Evolutionary conservation across 2,797 vertebrate species (phyloP).

Genomic region (Balearica regulorum): DNA sequence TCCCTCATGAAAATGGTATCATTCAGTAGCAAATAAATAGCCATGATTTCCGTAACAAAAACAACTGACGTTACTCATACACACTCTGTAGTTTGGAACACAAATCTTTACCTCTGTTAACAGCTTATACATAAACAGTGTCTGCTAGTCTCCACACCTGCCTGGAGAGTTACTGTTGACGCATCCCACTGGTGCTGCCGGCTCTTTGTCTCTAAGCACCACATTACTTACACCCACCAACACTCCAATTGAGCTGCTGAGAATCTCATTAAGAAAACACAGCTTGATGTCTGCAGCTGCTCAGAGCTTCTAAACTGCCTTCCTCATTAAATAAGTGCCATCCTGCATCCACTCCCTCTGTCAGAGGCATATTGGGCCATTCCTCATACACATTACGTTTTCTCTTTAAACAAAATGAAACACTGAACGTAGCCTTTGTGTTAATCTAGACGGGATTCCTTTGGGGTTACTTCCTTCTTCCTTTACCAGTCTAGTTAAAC

Average conservation of each 20-base stretch:
- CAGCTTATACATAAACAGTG: conserved; percentile 15
- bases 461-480: conserved; percentile 52
- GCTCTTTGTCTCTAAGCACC: background rate
- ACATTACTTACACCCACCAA: conserved; percentile 1
- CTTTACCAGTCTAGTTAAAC: conserved; percentile 82
- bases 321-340: conserved; percentile 33
- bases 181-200: background rate
- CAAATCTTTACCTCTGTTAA: conserved; percentile 18
- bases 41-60: conserved; percentile 30
- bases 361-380: conserved; percentile 32
- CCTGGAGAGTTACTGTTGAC: background rate
- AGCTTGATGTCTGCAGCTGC: conserved; percentile 52
- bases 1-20: background rate
- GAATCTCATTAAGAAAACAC: conserved; percentile 55
- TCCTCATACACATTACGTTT: background rate
- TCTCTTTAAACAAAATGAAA: conserved; percentile 48
- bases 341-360: conserved; percentile 31
- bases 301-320: conserved; percentile 52
- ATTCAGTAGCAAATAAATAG: conserved; percentile 40
- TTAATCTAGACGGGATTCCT: conserved; percentile 56
- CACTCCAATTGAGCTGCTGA: background rate
- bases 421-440: conserved; percentile 33
- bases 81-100: conserved; percentile 1
- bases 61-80: background rate
- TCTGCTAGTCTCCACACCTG: conserved; percentile 6